Conservation (phyloP, 1,140 invertebrate genomes). For the Drosophila dunni region DNA sequence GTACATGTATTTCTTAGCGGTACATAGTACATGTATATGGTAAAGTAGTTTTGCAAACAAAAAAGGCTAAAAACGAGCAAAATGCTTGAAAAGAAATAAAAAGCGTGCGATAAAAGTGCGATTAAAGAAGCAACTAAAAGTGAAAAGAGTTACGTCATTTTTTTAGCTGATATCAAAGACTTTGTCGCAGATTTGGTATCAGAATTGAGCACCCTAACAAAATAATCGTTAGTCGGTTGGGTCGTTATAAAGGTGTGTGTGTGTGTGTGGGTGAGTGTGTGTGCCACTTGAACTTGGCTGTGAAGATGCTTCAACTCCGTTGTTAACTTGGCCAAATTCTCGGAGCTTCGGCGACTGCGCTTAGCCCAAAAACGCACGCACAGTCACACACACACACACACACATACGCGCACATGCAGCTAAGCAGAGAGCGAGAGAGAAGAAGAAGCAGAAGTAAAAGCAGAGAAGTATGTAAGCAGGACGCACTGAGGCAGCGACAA, state of each 20-base stretch:
- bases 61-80: conserved; percentile 54
- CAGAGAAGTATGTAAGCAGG: conserved; percentile 26
- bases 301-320: conserved; percentile 16
- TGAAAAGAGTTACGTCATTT: conserved; percentile 84
- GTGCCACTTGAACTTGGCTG: conserved; percentile 69
- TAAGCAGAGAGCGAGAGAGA: conserved; percentile 34
- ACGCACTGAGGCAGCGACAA: conserved; percentile 39
- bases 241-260: conserved; percentile 18
- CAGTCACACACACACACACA: conserved; percentile 11
- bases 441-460: background rate
- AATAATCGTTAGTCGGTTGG: conserved; percentile 13
- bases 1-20: conserved; percentile 25
- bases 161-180: conserved; percentile 84
- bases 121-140: conserved; percentile 57
- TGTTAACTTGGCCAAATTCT: conserved; percentile 20
- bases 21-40: conserved; percentile 44
- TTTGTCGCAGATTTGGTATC: conserved; percentile 84
- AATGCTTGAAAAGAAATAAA: conserved; percentile 30
- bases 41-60: conserved; percentile 24
- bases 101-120: conserved; percentile 11
- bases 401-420: conserved; percentile 31
- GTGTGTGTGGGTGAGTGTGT: conserved; percentile 34
- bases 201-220: conserved; percentile 77
- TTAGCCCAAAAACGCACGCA: conserved; percentile 34
- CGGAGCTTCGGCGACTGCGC: conserved; percentile 33